Base-by-base conservation (phyloP, 2,888 invertebrate genomes). In the Cataglyphis albicans region DNA sequence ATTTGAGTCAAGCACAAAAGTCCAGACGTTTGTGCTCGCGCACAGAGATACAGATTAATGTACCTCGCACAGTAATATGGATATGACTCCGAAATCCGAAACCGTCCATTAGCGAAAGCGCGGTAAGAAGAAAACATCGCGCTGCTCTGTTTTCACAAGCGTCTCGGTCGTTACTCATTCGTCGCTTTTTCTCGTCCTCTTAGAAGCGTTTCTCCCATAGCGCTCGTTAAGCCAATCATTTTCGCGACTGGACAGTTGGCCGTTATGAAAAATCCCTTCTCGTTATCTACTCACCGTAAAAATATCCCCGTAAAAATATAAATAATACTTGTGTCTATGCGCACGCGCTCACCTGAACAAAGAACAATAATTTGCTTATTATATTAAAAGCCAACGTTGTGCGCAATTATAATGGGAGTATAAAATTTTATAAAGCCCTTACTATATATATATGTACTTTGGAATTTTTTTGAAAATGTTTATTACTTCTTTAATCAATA, bases 141-240 rank as follows among this genome's bases (percentile, higher is more conserved):
- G 70, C 83, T 78, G 59, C 83, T 84, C 82, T 84, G 84, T 84
- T 84, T 84, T 84, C 83, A 83, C 84, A 84, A 83, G 78, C 83
- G 78, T 73, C 83, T 72, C 83, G 73, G 75, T 78, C 84, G 76
- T 72, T 67, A 84, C 73, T 84, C 73, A 83, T 83, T 83, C 83
- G 65, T 64, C 83, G 41, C 75, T 67, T 82, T 83, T 73, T 83
- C 59, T 61, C 67, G 67, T 55, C 64, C 59, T 83, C 73, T 65
- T 64, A 59, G 48, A 59, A 48, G 70, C 65, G 74, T 61, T 72
- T 55, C 78, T 35, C 74, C 67, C 85, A 72, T 41, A 73, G 81
- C 76, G 75, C 76, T 85, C 78, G 81, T 84, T 85, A 86, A 84
- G 88, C 82, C 87, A 84, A 86, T 86, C 81, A 83, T 86, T 85